A percentile compares a stretch with the other conserved stretches of the same genome.
Conservation (phyloP, 2,888 invertebrate genomes). For the Apamea anceps region DNA sequence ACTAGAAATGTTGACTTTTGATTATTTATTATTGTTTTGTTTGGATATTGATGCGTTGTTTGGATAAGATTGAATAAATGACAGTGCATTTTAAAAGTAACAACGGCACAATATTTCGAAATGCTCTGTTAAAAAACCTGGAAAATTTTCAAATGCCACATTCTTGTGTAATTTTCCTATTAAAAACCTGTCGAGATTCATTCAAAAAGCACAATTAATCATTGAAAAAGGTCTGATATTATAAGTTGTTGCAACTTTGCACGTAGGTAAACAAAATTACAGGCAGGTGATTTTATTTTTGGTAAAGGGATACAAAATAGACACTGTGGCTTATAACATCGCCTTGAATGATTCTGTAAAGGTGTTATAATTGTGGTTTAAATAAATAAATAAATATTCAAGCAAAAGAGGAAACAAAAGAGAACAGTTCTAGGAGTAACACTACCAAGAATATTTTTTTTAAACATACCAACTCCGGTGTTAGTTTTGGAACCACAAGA, state of each 20-base stretch:
- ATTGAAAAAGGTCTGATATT: too few relatives aligned
- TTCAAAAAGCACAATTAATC: too few relatives aligned
- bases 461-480: not conserved
- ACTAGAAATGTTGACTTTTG: conserved; percentile 17
- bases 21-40: conserved; percentile 25
- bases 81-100: conserved; percentile 21
- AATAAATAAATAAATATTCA: not conserved
- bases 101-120: conserved; percentile 33
- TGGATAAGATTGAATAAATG: conserved; percentile 54
- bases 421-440: not conserved
- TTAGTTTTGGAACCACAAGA: not conserved
- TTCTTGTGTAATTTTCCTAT: conserved; percentile 2
- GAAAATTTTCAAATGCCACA: not conserved
- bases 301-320: too few relatives aligned
- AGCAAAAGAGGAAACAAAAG: not conserved
- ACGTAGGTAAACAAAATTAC: too few relatives aligned
- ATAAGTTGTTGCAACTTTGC: too few relatives aligned
- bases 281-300: too few relatives aligned
- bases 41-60: conserved; percentile 28
- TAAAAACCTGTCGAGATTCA: too few relatives aligned
- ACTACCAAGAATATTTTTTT: not conserved
- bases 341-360: too few relatives aligned
- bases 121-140: not conserved
- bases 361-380: too few relatives aligned
- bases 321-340: too few relatives aligned